Evolutionary conservation across 2,888 invertebrate genomes (phyloP).

Genomic region (Choristoneura rosaceana): DNA sequence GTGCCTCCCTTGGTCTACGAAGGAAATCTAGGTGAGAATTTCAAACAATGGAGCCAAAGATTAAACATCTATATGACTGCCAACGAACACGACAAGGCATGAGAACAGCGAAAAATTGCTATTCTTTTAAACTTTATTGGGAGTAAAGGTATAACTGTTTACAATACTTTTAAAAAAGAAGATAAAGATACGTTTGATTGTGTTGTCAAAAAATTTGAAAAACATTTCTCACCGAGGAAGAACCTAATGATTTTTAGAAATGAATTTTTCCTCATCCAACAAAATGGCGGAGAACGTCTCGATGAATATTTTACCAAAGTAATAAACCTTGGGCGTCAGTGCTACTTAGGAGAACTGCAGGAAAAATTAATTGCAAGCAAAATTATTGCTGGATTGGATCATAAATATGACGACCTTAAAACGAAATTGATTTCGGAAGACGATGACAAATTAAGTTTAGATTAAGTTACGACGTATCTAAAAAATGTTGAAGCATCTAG

Average conservation of each 20-base stretch:
- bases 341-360: not conserved
- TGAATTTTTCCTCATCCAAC: constrained; percentile 5
- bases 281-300: constrained; percentile 13
- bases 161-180: not conserved
- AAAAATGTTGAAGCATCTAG: not conserved
- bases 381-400: constrained; percentile 8
- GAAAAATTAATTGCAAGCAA: constrained; percentile 6
- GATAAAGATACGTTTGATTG: not conserved
- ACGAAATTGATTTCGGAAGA: constrained; percentile 5
- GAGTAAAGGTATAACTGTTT: too few relatives aligned
- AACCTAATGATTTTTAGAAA: constrained; percentile 10
- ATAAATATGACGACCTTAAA: not conserved
- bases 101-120: too few relatives aligned
- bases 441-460: not conserved
- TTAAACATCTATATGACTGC: too few relatives aligned
- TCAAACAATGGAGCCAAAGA: too few relatives aligned
- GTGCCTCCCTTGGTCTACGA: too few relatives aligned
- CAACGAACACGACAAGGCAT: too few relatives aligned
- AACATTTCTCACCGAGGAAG: constrained; percentile 8
- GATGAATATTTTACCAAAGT: constrained; percentile 17
- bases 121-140: too few relatives aligned
- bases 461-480: constrained; percentile 1
- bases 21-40: too few relatives aligned
- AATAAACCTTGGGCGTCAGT: constrained; percentile 1
- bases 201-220: not conserved